Conservation (phyloP, 2,113 vertebrate species). For the Panurus biarmicus region DNA sequence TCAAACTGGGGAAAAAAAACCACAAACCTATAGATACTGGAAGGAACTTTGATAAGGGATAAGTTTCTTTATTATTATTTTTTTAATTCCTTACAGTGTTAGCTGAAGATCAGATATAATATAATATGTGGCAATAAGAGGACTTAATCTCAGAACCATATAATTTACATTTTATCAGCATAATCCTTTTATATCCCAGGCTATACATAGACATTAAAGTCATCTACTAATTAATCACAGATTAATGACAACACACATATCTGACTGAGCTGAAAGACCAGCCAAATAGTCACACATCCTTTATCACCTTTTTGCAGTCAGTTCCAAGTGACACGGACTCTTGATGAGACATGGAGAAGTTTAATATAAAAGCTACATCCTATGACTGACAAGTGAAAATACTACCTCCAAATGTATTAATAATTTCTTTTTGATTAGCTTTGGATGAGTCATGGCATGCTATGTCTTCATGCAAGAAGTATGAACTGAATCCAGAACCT, state of each 20-base stretch:
- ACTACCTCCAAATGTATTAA: not conserved
- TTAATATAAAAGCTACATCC: not conserved
- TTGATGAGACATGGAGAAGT: not conserved
- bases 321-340: not conserved
- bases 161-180: not conserved
- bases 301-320: not conserved
- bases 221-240: slow-evolving; percentile 25
- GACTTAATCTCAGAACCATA: not conserved
- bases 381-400: not conserved
- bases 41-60: not conserved
- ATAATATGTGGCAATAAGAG: not conserved
- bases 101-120: not conserved
- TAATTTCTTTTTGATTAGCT: not conserved
- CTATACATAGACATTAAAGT: slow-evolving; percentile 27
- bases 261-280: not conserved
- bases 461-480: not conserved
- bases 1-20: not conserved
- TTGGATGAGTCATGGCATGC: not conserved
- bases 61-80: not conserved
- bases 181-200: slow-evolving; percentile 9
- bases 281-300: not conserved
- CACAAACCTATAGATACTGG: not conserved
- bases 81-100: not conserved
- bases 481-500: not conserved
- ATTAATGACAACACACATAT: not conserved